phyloP scores from a whole-genome alignment of 64 coral and sea anemone species.

The Pocillopora verrucosa region DNA sequence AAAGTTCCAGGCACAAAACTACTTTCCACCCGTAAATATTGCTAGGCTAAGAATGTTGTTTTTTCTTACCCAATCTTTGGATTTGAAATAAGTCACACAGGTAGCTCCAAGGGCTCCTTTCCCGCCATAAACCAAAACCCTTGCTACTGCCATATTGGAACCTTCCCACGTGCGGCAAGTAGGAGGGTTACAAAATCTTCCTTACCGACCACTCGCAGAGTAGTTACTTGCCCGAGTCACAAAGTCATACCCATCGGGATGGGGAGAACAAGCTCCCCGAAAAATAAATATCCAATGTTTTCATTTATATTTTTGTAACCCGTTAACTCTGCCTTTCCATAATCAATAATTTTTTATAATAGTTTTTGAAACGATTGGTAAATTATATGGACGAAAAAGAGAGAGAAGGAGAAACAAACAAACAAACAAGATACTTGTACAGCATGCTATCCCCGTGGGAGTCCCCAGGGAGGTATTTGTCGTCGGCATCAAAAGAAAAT shows the following conservation, averaged over 20 bases:
- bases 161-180: constrained; percentile 31
- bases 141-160: constrained; percentile 76
- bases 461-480: background rate
- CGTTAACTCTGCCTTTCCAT: no score
- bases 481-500: constrained; percentile 13
- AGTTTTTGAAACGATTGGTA: no score
- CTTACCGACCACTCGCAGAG: background rate
- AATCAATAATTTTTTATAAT: no score
- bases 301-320: no score
- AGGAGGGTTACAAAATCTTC: background rate
- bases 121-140: constrained; percentile 94
- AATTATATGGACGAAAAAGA: no score
- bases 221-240: no score
- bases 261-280: background rate
- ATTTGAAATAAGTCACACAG: constrained; percentile 90
- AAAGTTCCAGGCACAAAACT: no score
- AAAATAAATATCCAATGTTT: no score
- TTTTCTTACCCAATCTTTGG: constrained; percentile 88
- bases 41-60: no score
- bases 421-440: background rate
- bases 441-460: background rate
- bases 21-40: no score
- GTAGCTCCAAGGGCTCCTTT: constrained; percentile 93
- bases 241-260: background rate
- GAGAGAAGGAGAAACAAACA: background rate